phyloP scores from a whole-genome alignment of 92 coral and sea anemone species.

The Muricea muricata region DNA sequence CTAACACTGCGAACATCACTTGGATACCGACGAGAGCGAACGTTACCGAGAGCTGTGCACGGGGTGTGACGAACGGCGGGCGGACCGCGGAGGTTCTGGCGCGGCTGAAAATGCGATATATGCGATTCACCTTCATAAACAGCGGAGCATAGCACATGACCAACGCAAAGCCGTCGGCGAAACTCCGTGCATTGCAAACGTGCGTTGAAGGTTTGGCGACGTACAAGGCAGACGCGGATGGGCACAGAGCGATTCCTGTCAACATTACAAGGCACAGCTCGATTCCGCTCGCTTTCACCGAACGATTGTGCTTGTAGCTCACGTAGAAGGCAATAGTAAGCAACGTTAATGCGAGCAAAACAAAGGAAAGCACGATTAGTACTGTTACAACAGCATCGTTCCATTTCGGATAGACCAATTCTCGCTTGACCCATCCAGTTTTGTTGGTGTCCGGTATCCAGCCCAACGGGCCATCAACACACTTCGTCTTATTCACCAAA shows the following conservation, averaged over 20 bases:
- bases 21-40: slow-evolving; percentile 77
- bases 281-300: slow-evolving; percentile 85
- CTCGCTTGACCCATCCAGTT: slow-evolving; percentile 64
- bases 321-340: slow-evolving; percentile 62
- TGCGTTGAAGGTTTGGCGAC: slow-evolving; percentile 21
- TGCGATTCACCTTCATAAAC: slow-evolving; percentile 88
- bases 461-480: slow-evolving; percentile 70
- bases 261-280: slow-evolving; percentile 68
- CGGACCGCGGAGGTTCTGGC: slow-evolving; percentile 84
- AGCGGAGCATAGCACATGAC: slow-evolving; percentile 90
- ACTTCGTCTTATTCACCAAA: slow-evolving; percentile 69
- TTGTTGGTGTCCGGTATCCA: slow-evolving; percentile 57
- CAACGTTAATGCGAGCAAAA: slow-evolving; percentile 61
- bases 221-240: background rate
- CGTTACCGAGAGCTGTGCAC: slow-evolving; percentile 77
- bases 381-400: slow-evolving; percentile 55
- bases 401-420: slow-evolving; percentile 70
- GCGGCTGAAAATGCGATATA: slow-evolving; percentile 84
- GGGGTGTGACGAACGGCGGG: slow-evolving; percentile 84
- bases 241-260: slow-evolving; percentile 23
- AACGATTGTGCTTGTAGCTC: slow-evolving; percentile 63
- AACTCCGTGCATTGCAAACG: slow-evolving; percentile 2
- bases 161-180: slow-evolving; percentile 8
- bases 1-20: slow-evolving; percentile 69
- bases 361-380: slow-evolving; percentile 39